phyloP scores from a whole-genome alignment of 1,140 invertebrate genomes.

The Procambarus clarkii region DNA sequence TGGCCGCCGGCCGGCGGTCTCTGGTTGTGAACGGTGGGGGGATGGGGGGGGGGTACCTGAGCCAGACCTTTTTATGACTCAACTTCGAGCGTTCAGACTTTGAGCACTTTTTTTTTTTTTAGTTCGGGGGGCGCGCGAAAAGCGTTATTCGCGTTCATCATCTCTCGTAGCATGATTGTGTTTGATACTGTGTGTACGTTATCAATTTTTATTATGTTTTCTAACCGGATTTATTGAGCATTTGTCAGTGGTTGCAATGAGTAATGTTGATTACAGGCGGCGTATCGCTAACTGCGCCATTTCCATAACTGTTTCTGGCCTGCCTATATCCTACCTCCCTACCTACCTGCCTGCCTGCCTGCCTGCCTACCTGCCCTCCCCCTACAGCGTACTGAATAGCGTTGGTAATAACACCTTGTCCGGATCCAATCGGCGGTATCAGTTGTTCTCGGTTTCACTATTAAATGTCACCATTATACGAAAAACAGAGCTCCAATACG shows the following conservation, averaged over 20 bases:
- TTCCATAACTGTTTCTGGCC: not conserved
- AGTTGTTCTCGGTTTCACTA: not conserved
- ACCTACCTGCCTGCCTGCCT: too few species aligned
- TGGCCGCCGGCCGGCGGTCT: too few species aligned
- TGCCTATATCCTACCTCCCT: not conserved
- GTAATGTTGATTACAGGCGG: not conserved
- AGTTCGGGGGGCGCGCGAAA: not conserved
- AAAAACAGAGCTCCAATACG: too few species aligned
- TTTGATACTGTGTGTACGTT: conserved; percentile 3
- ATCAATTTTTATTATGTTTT: conserved; percentile 22
- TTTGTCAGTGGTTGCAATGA: not conserved
- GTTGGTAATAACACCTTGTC: not conserved
- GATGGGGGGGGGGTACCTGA: too few species aligned
- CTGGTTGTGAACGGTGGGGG: too few species aligned
- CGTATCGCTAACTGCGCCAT: not conserved
- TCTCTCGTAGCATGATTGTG: not conserved
- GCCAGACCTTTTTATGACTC: not conserved
- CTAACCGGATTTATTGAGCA: conserved; percentile 11
- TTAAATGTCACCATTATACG: not conserved
- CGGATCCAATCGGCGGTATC: not conserved
- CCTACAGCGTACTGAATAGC: too few species aligned
- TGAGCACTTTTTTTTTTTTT: not conserved
- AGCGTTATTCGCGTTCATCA: not conserved
- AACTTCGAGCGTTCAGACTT: not conserved
- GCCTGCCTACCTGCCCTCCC: not conserved